These are phyloP conservation scores for Paracanthobrama guichenoti DNA, from an alignment of 2,113 vertebrate species.

Conservation along the genomic window DNA sequence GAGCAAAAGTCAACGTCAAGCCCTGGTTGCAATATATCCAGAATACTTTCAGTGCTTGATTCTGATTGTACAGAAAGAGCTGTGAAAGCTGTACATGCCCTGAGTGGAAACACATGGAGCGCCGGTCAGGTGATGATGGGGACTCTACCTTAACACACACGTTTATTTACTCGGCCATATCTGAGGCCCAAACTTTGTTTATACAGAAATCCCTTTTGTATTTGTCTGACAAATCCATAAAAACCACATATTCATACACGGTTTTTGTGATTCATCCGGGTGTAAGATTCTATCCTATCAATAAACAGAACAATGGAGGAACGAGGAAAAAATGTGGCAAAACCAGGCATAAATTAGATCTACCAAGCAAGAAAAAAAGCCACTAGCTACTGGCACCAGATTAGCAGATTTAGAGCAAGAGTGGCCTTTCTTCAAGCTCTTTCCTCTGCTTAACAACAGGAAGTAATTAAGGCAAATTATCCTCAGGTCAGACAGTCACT, in stretches of 20 bases:
- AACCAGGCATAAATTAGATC: neutral
- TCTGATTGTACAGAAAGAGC: constrained; percentile 67
- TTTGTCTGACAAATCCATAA: neutral
- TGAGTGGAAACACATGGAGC: constrained; percentile 78
- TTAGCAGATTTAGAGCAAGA: constrained; percentile 52
- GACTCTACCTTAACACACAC: constrained; percentile 55
- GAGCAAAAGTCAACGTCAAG: too few relatives aligned
- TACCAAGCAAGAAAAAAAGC: constrained; percentile 18
- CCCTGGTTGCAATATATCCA: neutral
- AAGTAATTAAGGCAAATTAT: constrained; percentile 88
- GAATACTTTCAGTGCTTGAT: constrained; percentile 38
- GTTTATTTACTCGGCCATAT: constrained; percentile 48
- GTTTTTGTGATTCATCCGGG: neutral
- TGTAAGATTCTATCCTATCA: neutral
- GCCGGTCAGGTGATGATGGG: constrained; percentile 65
- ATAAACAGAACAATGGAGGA: neutral
- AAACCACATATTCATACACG: neutral
- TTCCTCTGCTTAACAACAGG: constrained; percentile 81
- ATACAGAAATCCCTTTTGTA: constrained; percentile 16
- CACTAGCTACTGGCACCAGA: constrained; percentile 36
- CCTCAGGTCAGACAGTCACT: constrained; percentile 83
- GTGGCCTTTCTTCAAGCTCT: constrained; percentile 72
- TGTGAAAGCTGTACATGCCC: constrained; percentile 74
- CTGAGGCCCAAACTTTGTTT: constrained; percentile 21
- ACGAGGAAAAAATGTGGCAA: neutral